Conservation (phyloP, 2,888 invertebrate species). For the Volucella zonaria region DNA sequence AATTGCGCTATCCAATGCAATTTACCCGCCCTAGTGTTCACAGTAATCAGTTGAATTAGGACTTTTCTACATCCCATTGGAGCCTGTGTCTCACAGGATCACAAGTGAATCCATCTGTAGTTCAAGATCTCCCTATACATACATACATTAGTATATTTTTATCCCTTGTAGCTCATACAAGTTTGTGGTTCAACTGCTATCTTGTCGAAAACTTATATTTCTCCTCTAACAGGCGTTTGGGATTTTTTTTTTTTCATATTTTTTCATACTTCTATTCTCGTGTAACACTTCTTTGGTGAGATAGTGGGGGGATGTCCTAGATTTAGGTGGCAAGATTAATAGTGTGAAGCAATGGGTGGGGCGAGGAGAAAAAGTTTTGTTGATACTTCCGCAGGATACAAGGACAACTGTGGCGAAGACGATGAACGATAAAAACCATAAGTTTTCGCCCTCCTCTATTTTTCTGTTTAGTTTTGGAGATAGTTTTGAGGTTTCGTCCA, state of each 20-base stretch:
- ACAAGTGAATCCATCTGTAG: constrained; percentile 42
- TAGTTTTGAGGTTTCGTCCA: constrained; percentile 38
- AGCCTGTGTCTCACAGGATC: constrained; percentile 32
- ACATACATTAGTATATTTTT: background rate
- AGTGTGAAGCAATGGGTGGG: constrained; percentile 10
- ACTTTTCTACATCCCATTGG: background rate
- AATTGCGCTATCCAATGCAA: constrained; percentile 26
- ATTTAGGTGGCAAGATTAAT: constrained; percentile 22
- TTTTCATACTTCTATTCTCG: too few species aligned
- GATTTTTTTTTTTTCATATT: background rate
- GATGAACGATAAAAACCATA: constrained; percentile 59
- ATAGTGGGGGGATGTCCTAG: background rate
- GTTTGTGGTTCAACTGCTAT: constrained; percentile 44
- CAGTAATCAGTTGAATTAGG: constrained; percentile 41
- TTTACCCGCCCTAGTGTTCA: constrained; percentile 14
- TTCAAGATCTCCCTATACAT: too few species aligned
- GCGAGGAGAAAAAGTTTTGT: constrained; percentile 48
- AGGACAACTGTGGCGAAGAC: constrained; percentile 51
- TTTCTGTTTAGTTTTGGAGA: constrained; percentile 33
- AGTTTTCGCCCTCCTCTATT: constrained; percentile 36
- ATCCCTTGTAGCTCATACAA: constrained; percentile 31
- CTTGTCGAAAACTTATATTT: constrained; percentile 53
- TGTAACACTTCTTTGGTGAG: background rate
- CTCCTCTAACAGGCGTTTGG: constrained; percentile 9
- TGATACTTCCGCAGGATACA: constrained; percentile 53